Base-by-base conservation (phyloP, 2,888 invertebrate genomes). In the Melinaea menophilus region DNA sequence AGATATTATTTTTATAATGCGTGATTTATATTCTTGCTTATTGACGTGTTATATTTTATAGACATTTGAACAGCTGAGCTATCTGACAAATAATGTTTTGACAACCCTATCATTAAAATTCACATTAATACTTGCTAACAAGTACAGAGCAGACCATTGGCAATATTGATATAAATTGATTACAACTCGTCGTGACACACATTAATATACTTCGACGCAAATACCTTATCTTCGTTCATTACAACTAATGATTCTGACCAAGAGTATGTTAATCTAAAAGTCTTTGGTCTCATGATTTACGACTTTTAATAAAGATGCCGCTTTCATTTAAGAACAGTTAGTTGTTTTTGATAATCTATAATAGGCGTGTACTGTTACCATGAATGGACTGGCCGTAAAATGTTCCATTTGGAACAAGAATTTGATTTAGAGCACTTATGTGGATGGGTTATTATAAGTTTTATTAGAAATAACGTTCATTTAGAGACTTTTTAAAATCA, bases 151-250 rank as follows among this genome's bases (percentile, higher is more conserved):
- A 74, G 79, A 71, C 84, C 83, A 88, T 86, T 87, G 87, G 83
- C 84, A 81, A 86, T 90, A 90, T 90, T 90, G 88, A 90, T 90
- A 90, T 90, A 88, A 91, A 90, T 90, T 90, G 88, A 88, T 89
- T 85, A 86, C 78, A 81, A 80, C 80, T 86, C 81, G 85, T 85
- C 82, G 84, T 83, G 82, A 84, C 85, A 80, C 80, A 84, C 84
- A 87, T 86, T 85, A 86, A 82, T 84, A 84, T 81, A 77, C 75
- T 69, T 71, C 68, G 79, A 82, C 79, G 83, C 83, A 84, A 85
- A 88, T 86, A 85, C 79, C 81, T 85, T 85, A 85, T 86, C 85
- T 80, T 76, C 75, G 77, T 81, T 85, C 79, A 86, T 88, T 82
- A 81, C 75, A 73, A 69, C 75, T 81, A 82, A 86, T 82, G 80